These are phyloP conservation scores for Microctonus brassicae DNA, from an alignment of 2,888 invertebrate species.

Conservation along the genomic window DNA sequence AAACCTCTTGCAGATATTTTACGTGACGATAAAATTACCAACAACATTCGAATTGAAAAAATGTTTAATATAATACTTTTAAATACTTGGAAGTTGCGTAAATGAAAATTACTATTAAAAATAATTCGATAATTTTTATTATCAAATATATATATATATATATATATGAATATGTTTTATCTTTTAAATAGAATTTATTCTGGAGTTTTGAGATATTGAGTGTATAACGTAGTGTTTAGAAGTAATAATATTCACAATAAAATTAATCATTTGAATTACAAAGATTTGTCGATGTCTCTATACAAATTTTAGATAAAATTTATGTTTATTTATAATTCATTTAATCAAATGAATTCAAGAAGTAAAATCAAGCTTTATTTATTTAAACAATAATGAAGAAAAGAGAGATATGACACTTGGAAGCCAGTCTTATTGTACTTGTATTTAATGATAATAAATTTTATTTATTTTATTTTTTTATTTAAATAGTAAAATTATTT, in stretches of 20 bases:
- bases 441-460: constrained; percentile 1
- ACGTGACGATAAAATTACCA: background rate
- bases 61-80: constrained; percentile 20
- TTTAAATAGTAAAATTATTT: constrained; percentile 5
- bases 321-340: background rate
- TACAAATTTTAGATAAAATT: background rate
- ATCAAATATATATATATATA: background rate
- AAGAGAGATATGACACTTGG: constrained; percentile 10
- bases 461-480: background rate
- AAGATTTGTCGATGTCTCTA: background rate
- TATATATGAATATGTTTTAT: background rate
- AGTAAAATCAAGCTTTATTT: background rate
- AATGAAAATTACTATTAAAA: background rate
- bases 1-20: background rate
- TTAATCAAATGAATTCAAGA: background rate
- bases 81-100: constrained; percentile 20
- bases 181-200: constrained; percentile 3
- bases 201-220: background rate
- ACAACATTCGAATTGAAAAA: constrained; percentile 12
- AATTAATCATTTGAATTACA: constrained; percentile 28
- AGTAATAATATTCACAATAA: background rate
- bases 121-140: background rate
- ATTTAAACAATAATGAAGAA: background rate
- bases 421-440: constrained; percentile 13
- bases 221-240: constrained; percentile 17